Evolutionary conservation across 2,797 vertebrate genomes (phyloP).

Genomic region (Amniataba percoides): DNA sequence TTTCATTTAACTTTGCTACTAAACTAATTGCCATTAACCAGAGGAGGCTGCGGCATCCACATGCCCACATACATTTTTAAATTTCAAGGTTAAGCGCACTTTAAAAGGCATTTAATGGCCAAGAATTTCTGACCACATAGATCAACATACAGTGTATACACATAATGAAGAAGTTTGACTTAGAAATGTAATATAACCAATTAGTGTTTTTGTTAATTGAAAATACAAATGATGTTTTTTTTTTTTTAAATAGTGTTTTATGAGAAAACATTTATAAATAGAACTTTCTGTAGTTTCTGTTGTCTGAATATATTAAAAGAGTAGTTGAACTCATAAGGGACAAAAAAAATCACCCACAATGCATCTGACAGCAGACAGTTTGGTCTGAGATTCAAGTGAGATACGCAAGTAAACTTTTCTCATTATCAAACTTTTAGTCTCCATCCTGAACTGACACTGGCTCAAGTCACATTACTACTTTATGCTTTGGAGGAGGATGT

Average conservation of each 20-base stretch:
- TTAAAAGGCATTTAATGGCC: constrained; percentile 7
- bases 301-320: neutral
- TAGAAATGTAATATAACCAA: neutral
- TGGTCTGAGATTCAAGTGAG: neutral
- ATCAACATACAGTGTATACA: neutral
- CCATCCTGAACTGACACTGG: neutral
- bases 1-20: constrained; percentile 35
- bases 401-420: neutral
- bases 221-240: neutral
- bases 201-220: neutral
- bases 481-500: neutral
- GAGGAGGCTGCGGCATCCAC: constrained; percentile 32
- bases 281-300: neutral
- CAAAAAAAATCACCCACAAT: neutral
- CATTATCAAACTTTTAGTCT: neutral
- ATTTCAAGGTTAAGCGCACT: constrained; percentile 41
- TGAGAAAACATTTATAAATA: neutral
- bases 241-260: neutral
- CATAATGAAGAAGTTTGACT: too few species aligned
- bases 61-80: constrained; percentile 35
- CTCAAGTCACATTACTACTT: neutral
- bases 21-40: constrained; percentile 45
- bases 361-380: neutral
- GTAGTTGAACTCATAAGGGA: neutral
- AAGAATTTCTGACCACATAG: neutral